Evolutionary conservation across 2,113 vertebrate species (phyloP), one percentile per base, ranked within the genome.

Genomic region (Passer domesticus): DNA sequence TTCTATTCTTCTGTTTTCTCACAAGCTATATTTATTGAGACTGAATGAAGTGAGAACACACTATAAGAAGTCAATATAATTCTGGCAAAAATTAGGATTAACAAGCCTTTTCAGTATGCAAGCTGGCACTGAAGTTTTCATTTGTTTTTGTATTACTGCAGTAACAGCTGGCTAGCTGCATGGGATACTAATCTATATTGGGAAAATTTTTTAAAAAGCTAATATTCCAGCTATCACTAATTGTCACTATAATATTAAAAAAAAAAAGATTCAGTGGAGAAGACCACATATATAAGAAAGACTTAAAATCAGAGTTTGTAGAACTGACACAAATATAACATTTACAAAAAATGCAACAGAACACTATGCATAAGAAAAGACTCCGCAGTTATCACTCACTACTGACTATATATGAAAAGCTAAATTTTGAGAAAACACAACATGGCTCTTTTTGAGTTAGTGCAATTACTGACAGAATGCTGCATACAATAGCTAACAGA

Each of bases 81-180:
- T 90, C 43, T 86, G 47, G 47, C 55, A 95, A 94, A 88, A 95
- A 75, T 64, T 49, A 80, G 74, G 46, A 84, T 46, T 87, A 77
- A 79, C 70, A 64, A 91, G 87, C 18, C 22, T 87, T 87, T 92
- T 92, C 66, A 95, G 24, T 58, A 76, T 31, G 62, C 58, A 91
- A 80, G 41, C 27, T 79, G n/a, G 30, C 50, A 92, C 19, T 67
- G 59, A 83, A 93, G 13, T 67, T 92, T 77, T 81, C 6, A 81
- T 92, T 91, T 77, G 31, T 23, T 92, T 90, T 78, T 90, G 63
- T 83, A 56, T 74, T 80, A 70, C n/a, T 86, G 67, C 85, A 74
- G 3, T 76, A 85, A 80, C 72, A 74, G 63, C 60, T 95, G 41
- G 19, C 60, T 70, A 89, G 50, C 20, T 85, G 74, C 58, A 80